Conservation (phyloP, 2,797 vertebrate species). For the Alcedo atthis region DNA sequence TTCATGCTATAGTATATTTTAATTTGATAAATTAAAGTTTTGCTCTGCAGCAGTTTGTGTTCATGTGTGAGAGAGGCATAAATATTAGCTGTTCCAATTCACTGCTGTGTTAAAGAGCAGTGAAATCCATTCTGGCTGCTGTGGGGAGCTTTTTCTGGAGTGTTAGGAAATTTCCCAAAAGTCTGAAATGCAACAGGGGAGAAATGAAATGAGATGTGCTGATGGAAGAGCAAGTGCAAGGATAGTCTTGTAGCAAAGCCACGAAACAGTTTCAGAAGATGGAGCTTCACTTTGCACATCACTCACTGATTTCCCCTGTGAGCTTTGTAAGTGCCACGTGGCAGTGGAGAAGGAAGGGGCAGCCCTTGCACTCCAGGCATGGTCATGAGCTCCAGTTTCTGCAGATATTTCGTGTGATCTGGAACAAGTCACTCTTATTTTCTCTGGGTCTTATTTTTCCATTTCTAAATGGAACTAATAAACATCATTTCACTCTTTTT, state of each 20-base stretch:
- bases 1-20: neutral
- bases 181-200: neutral
- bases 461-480: neutral
- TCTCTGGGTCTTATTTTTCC: neutral
- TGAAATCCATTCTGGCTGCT: slow-evolving; percentile 45
- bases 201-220: neutral
- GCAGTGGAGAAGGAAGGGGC: neutral
- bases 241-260: neutral
- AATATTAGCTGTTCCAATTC: slow-evolving; percentile 3
- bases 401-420: neutral
- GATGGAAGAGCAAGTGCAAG: neutral
- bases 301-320: neutral
- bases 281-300: neutral
- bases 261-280: neutral
- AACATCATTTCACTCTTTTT: neutral
- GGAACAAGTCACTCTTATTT: neutral
- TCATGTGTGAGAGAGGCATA: neutral
- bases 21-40: slow-evolving; percentile 55
- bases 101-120: slow-evolving; percentile 17
- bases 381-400: neutral
- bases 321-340: neutral
- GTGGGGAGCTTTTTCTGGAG: neutral
- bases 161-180: neutral
- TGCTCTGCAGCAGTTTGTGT: neutral
- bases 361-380: neutral